Conservation (phyloP, 1,140 invertebrate species). For the Bombus picipes region DNA sequence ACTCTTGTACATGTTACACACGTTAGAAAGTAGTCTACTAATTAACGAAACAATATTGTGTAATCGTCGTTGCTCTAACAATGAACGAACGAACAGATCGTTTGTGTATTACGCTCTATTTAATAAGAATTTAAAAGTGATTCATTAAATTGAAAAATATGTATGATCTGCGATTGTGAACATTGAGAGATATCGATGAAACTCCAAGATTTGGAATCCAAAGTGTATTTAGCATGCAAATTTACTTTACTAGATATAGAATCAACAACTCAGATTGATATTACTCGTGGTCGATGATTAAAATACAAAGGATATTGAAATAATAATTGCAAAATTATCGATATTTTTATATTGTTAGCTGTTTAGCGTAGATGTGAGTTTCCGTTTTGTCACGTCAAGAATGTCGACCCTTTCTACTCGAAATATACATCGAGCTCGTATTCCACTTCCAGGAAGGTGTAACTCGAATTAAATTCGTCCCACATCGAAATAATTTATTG, state of each 20-base stretch:
- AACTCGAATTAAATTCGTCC: background rate
- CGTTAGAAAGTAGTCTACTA: no score
- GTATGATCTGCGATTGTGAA: no score
- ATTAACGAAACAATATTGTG: no score
- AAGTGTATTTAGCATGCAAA: background rate
- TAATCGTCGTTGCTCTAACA: background rate
- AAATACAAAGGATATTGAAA: background rate
- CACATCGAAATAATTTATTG: background rate
- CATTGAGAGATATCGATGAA: background rate
- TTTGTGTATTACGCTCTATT: background rate
- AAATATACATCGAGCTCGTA: background rate
- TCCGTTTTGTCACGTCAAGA: background rate
- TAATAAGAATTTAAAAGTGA: background rate
- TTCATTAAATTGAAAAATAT: background rate
- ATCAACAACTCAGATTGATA: background rate
- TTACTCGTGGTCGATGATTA: background rate
- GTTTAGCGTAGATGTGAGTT: background rate
- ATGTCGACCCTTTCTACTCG: background rate
- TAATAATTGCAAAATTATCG: background rate
- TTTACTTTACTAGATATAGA: background rate
- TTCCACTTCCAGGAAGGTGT: background rate
- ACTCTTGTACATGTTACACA: no score
- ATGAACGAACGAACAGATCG: background rate
- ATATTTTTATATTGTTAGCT: background rate
- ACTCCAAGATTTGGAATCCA: background rate